Percentiles rank a stretch among this genome's conserved stretches.
These are phyloP conservation scores for Cetoscarus ocellatus DNA, from an alignment of 2,797 vertebrate species.

Conservation along the genomic window DNA sequence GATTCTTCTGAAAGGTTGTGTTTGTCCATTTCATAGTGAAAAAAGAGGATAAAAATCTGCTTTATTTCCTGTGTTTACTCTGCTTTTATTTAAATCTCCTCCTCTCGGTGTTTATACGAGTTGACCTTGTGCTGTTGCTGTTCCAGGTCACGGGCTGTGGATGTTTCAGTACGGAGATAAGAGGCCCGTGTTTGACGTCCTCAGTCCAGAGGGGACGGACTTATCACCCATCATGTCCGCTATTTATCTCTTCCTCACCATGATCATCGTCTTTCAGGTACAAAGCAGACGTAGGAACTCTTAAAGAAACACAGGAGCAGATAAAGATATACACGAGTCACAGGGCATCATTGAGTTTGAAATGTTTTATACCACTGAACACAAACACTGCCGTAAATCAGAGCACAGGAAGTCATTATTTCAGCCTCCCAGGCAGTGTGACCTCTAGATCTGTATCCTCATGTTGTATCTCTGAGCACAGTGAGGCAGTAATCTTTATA, in stretches of 20 bases:
- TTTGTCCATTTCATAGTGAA: neutral
- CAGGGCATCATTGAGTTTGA: neutral
- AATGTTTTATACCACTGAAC: constrained; percentile 25
- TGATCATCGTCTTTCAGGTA: constrained; percentile 99
- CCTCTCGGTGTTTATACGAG: constrained; percentile 30
- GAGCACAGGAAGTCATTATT: neutral
- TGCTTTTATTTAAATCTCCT: constrained; percentile 29
- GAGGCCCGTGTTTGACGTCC: constrained; percentile 93
- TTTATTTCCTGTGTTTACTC: neutral
- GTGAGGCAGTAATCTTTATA: constrained; percentile 15
- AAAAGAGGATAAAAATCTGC: neutral
- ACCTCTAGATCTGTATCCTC: constrained; percentile 50
- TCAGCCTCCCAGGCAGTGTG: neutral
- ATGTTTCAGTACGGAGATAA: constrained; percentile 92
- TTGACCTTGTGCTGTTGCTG: constrained; percentile 67
- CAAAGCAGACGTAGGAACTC: constrained; percentile 18
- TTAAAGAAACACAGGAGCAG: constrained; percentile 34
- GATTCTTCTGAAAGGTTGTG: too few species aligned
- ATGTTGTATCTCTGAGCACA: constrained; percentile 18
- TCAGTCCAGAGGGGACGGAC: constrained; percentile 89
- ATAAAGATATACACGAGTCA: constrained; percentile 25
- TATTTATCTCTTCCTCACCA: constrained; percentile 95
- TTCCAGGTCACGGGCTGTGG: constrained; percentile 94
- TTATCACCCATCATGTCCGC: constrained; percentile 91
- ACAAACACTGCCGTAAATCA: constrained; percentile 16